Conservation (phyloP, 2,888 invertebrate species). For the Spilarctia lutea region DNA sequence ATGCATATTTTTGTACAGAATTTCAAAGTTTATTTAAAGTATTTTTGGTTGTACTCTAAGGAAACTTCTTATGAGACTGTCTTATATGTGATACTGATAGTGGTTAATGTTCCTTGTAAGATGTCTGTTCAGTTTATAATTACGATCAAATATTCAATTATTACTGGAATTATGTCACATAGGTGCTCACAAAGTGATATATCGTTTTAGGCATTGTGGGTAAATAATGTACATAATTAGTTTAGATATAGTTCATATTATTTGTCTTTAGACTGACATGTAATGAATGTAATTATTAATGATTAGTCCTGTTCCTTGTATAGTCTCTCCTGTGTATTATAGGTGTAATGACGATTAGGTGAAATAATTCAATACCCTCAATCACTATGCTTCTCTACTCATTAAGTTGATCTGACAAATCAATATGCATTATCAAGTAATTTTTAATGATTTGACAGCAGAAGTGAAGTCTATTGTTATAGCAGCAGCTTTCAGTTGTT, state of each 20-base stretch:
- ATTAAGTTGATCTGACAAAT: slow-evolving; percentile 36
- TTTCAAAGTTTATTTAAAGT: slow-evolving; percentile 54
- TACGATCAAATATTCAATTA: slow-evolving; percentile 43
- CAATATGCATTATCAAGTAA: neutral
- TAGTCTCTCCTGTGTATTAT: slow-evolving; percentile 20
- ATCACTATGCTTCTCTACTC: slow-evolving; percentile 3
- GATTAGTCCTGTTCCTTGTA: slow-evolving; percentile 36
- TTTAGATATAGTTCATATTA: slow-evolving; percentile 34
- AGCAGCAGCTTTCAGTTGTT: slow-evolving; percentile 21
- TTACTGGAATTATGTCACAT: slow-evolving; percentile 42
- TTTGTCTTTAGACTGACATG: slow-evolving; percentile 48
- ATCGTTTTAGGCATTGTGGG: slow-evolving; percentile 40
- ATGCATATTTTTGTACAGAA: slow-evolving; percentile 62
- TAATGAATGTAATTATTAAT: slow-evolving; percentile 41
- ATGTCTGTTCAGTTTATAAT: slow-evolving; percentile 46
- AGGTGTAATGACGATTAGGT: slow-evolving; percentile 5
- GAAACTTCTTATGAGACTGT: slow-evolving; percentile 74
- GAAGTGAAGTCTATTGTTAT: slow-evolving; percentile 19
- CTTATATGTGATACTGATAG: slow-evolving; percentile 74
- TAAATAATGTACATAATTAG: slow-evolving; percentile 32
- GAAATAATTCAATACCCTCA: neutral
- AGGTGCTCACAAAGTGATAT: slow-evolving; percentile 49
- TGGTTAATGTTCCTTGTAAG: slow-evolving; percentile 63
- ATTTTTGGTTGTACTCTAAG: slow-evolving; percentile 67
- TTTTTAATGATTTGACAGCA: slow-evolving; percentile 26